Base-by-base conservation (phyloP, 2,888 invertebrate genomes). In the Stenodera caucasica region DNA sequence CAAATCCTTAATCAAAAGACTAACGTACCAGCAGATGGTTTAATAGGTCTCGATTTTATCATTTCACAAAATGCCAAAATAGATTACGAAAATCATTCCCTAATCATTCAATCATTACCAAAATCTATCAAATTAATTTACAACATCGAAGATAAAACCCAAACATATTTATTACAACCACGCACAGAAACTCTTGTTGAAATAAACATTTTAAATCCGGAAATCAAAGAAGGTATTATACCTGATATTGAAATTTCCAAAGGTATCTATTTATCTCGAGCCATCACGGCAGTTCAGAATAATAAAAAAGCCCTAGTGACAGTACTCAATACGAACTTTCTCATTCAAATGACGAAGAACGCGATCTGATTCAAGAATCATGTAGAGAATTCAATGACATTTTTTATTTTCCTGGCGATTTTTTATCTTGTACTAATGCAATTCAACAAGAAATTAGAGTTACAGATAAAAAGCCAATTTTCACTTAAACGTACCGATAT, bases 291-390 rank as follows among this genome's bases (percentile, higher is more conserved):
- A 40, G 63, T 66, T 2, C 40, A 65, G 8, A 12, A 53, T 37
- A 62, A 67, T 32, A 37, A 45, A 8, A 63, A 66, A 58, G 59
- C 62, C 14, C 14, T 58, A 14, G 59, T 65, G 7, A 67, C 60
- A 11, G 57, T 67, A 30, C 51, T 68, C 49, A 67, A 65, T 45
- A 64, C 63, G 1, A 6, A n/a, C 5, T 15, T 18, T 15, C 12
- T 51, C 70, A 71, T 56, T 58, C 70, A 54, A 71, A 70, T 61
- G 23, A 7, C 9, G 70, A 69, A 58, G 69, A 72, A 66, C 61
- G 49, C 55, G 15, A 56, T 29, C 58, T 61, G 2, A 49, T 72
- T 8, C 15, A 59, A 53, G 55, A 64, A 35, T 26, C 64, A 30
- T 70, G 68, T 58, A 26, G 45, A 8, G 52, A 68, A 60, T 70